Base-by-base conservation (phyloP, 2,113 vertebrate genomes). In the Centrocercus urophasianus region DNA sequence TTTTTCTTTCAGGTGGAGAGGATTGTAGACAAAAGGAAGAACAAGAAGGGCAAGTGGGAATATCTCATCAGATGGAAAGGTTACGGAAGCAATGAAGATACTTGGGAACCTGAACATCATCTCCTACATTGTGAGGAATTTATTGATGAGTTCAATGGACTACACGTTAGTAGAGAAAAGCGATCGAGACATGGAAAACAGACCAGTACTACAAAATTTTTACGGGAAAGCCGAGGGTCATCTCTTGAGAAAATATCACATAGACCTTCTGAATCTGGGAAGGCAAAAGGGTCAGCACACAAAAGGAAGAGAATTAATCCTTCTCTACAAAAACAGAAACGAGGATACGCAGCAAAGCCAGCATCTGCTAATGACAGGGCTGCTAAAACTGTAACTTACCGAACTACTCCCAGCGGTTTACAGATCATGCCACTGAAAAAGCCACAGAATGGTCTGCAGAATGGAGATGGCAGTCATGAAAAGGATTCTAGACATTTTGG, bases 1-100 rank as follows among this genome's bases (percentile, higher is more conserved):
- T 85, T 73, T 81, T 56, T 71, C 24, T 86, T 38, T 69, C 95
- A 99, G 99, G 99, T 99, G 59, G 99, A 99, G 96, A 98, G 98
- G 92, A 99, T 99, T 63, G 99, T 99, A 84, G 99, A 99, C 98
- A 99, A 99, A 97, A 98, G 99, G 89, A 99, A 99, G 96, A 99
- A 99, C 97, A 99, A 99, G 95, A 99, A 99, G 91, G 99, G 99
- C 8, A 99, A 99, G 95, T 99, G 99, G 99, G 99, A 99, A 91
- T 99, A 99, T 91, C 98, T 99, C 27, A 99, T 99, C 91, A 98
- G 99, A 57, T 99, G 99, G 99, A 99, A 99, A 97, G 99, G 99
- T 71, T 99, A 99, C 0, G 99, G 99, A 50, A 99, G 99, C 96
- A 98, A 98, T 3, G 99, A 99, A 95, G 99, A 99, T 96, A 99